Evolutionary conservation across 2,888 invertebrate genomes (phyloP).

Genomic region (Augochlorella aurata): DNA sequence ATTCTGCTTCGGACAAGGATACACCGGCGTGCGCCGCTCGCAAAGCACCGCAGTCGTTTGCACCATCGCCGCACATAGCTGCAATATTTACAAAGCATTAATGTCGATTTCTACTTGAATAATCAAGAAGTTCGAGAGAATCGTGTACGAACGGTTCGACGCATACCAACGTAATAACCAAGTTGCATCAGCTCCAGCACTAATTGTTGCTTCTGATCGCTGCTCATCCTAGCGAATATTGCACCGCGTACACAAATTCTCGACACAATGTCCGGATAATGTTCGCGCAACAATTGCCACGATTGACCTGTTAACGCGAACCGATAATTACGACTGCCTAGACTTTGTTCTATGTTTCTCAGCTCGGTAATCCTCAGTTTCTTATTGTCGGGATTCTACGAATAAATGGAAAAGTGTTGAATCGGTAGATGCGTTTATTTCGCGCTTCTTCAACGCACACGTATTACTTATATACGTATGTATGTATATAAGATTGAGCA

Average conservation of each 20-base stretch:
- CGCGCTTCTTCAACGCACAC: not conserved
- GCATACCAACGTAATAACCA: slow-evolving; percentile 86
- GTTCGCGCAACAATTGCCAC: slow-evolving; percentile 88
- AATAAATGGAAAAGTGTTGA: not conserved
- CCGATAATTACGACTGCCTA: slow-evolving; percentile 70
- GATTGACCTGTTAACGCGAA: slow-evolving; percentile 89
- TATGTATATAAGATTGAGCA: not conserved
- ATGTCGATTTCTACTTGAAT: not conserved
- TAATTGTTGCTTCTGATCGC: slow-evolving; percentile 91
- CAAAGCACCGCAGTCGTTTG: slow-evolving; percentile 94
- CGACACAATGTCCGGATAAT: slow-evolving; percentile 88
- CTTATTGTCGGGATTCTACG: slow-evolving; percentile 57
- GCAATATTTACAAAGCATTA: slow-evolving; percentile 73
- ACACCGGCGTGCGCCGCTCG: slow-evolving; percentile 95
- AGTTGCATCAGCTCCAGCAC: slow-evolving; percentile 88
- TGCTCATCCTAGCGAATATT: slow-evolving; percentile 92
- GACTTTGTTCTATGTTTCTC: slow-evolving; percentile 73
- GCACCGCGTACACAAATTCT: slow-evolving; percentile 86
- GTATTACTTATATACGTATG: not conserved
- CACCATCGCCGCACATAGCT: slow-evolving; percentile 89
- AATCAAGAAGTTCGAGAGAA: not conserved
- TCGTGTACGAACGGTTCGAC: not conserved
- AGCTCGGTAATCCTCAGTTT: slow-evolving; percentile 57
- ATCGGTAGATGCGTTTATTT: not conserved
- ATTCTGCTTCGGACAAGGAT: slow-evolving; percentile 94